These are phyloP conservation scores for Oreohelix idahoensis DNA, from an alignment of 1,140 invertebrate genomes.

Conservation along the genomic window DNA sequence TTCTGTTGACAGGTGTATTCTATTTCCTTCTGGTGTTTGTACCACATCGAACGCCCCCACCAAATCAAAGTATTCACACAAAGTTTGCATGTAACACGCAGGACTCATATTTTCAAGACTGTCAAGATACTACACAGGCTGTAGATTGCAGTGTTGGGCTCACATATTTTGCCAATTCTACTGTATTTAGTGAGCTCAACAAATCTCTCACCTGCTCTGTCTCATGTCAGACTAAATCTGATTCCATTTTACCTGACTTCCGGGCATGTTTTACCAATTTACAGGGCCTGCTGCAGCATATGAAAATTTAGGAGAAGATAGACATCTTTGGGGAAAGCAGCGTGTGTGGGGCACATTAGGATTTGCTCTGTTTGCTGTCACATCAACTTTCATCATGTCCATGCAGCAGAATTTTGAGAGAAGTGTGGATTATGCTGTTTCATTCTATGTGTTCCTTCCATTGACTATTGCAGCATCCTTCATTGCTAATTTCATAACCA, in stretches of 20 bases:
- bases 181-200: neutral
- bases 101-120: slow-evolving; percentile 59
- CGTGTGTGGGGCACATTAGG: slow-evolving; percentile 44
- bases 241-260: neutral
- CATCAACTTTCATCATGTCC: slow-evolving; percentile 64
- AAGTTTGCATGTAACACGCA: slow-evolving; percentile 56
- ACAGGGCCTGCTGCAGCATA: slow-evolving; percentile 39
- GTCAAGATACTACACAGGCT: neutral
- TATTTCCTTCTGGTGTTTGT: slow-evolving; percentile 55
- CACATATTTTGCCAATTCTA: neutral
- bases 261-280: slow-evolving; percentile 47
- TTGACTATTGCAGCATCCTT: slow-evolving; percentile 49
- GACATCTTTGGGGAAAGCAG: slow-evolving; percentile 44
- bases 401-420: slow-evolving; percentile 36
- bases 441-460: slow-evolving; percentile 60
- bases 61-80: slow-evolving; percentile 38
- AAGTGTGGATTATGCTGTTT: slow-evolving; percentile 51
- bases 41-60: slow-evolving; percentile 49
- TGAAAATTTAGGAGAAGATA: slow-evolving; percentile 35
- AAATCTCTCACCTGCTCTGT: slow-evolving; percentile 4
- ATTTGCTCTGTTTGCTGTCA: slow-evolving; percentile 52
- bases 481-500: slow-evolving; percentile 49
- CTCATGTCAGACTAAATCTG: neutral
- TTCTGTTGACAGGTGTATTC: slow-evolving; percentile 51
- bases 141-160: neutral